Conservation (phyloP, 2,888 invertebrate species). For the Synanthedon myopaeformis region DNA sequence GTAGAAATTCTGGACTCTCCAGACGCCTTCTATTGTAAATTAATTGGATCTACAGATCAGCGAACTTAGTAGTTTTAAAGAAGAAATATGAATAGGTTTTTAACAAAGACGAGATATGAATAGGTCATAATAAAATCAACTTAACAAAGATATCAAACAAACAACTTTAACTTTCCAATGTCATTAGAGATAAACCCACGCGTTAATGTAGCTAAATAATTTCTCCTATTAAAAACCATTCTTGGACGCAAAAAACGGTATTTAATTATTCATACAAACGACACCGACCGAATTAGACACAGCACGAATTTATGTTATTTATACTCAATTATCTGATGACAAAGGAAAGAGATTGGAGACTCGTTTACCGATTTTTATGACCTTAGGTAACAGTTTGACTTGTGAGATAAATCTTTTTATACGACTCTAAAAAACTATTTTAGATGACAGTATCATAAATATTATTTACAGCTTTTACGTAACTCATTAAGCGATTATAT, state of each 20-base stretch:
- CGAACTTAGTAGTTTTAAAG: too few species aligned
- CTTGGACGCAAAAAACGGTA: not conserved
- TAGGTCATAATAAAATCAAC: too few species aligned
- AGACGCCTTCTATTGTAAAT: too few species aligned
- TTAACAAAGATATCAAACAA: not conserved
- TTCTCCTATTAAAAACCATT: not conserved
- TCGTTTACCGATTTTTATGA: constrained; percentile 1
- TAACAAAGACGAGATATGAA: not conserved
- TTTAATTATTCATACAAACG: constrained; percentile 2
- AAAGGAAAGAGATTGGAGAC: constrained; percentile 3
- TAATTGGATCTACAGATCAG: too few species aligned
- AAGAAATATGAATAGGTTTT: too few species aligned
- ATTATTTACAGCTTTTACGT: not conserved
- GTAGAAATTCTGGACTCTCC: too few species aligned
- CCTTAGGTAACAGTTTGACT: not conserved
- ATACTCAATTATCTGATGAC: constrained; percentile 4
- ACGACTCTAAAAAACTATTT: not conserved
- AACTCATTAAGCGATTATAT: not conserved
- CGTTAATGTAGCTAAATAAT: not conserved
- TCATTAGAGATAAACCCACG: not conserved
- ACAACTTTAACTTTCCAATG: not conserved
- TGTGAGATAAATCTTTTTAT: not conserved
- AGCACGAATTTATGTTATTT: constrained; percentile 4
- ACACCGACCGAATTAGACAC: constrained; percentile 4
- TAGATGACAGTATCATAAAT: not conserved